Evolutionary conservation across 2,113 vertebrate genomes (phyloP).

Genomic region (Caretta caretta): DNA sequence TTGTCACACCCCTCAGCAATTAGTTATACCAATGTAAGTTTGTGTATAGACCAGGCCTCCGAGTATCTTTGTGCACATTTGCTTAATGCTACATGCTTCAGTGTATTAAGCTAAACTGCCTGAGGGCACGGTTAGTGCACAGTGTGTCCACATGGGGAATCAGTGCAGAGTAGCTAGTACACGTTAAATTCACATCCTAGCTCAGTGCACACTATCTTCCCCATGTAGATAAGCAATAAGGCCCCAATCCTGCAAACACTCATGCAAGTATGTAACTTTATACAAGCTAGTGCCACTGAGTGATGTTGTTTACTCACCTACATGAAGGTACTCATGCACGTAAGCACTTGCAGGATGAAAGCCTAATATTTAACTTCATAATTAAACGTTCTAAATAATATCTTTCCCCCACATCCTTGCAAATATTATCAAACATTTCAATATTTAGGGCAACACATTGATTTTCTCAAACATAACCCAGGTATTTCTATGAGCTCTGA

Average conservation of each 20-base stretch:
- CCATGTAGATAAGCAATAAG: not conserved
- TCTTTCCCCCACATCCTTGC: not conserved
- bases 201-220: not conserved
- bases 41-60: not conserved
- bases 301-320: not conserved
- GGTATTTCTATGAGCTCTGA: not conserved
- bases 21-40: not conserved
- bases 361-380: not conserved
- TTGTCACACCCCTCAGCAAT: too few species aligned
- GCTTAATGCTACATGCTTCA: not conserved
- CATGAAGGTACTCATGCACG: not conserved
- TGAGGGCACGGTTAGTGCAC: not conserved
- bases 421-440: not conserved
- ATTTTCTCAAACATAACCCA: constrained; percentile 6
- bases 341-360: not conserved
- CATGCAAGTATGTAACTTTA: not conserved
- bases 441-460: not conserved
- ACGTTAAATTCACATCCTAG: not conserved
- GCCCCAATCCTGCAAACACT: not conserved
- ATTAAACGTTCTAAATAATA: constrained; percentile 42
- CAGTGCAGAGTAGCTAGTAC: not conserved
- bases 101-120: not conserved
- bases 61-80: not conserved
- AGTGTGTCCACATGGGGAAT: not conserved
- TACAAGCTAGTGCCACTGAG: not conserved